phyloP scores from a whole-genome alignment of 2,797 vertebrate species.

The Bothrops alternatus region DNA sequence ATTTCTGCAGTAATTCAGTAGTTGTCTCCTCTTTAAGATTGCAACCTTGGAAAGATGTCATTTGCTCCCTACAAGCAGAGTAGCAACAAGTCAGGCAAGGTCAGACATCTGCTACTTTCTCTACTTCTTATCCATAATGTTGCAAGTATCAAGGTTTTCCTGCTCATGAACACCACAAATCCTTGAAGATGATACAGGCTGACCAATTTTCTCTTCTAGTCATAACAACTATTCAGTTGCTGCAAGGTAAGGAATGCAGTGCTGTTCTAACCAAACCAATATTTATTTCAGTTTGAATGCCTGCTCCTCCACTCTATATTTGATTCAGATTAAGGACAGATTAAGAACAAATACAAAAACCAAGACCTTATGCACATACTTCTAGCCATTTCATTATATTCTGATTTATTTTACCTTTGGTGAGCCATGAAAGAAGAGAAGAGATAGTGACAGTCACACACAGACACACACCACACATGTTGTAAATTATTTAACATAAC shows the following conservation, averaged over 20 bases:
- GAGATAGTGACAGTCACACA: neutral
- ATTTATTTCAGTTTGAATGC: neutral
- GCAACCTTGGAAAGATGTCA: slow-evolving; percentile 77
- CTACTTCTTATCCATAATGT: slow-evolving; percentile 82
- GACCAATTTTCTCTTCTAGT: slow-evolving; percentile 83
- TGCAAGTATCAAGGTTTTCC: slow-evolving; percentile 81
- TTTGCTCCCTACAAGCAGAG: slow-evolving; percentile 61
- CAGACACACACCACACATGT: neutral
- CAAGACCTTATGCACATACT: accelerated
- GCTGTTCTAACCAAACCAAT: neutral
- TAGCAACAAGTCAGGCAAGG: slow-evolving; percentile 70
- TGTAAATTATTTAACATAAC: neutral
- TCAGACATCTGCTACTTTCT: slow-evolving; percentile 76
- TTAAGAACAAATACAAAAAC: accelerated
- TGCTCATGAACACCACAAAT: slow-evolving; percentile 83
- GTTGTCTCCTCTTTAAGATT: slow-evolving; percentile 39
- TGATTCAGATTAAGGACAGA: neutral
- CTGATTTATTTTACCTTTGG: neutral
- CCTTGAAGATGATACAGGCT: slow-evolving; percentile 79
- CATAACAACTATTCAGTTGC: slow-evolving; percentile 78
- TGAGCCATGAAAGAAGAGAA: neutral
- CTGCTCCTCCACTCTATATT: neutral
- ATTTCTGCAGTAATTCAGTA: slow-evolving; percentile 31
- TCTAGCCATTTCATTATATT: neutral
- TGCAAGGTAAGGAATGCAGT: slow-evolving; percentile 18